phyloP scores from a whole-genome alignment of 23 tunicate genomes.

The Halocynthia aurantium region DNA sequence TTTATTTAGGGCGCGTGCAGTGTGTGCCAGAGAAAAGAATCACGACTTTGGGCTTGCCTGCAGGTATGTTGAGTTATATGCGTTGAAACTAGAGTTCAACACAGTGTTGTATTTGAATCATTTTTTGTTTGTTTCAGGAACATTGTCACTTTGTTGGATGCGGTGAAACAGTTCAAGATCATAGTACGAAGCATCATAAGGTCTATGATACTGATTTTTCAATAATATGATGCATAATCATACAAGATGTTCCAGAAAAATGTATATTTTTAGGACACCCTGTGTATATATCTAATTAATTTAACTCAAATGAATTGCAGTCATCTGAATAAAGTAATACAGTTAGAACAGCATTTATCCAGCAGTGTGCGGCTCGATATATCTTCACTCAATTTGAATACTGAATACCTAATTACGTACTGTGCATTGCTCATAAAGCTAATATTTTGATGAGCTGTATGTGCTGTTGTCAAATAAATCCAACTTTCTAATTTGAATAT shows the following conservation, averaged over 20 bases:
- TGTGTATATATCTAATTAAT: neutral
- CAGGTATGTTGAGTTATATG: constrained; percentile 8
- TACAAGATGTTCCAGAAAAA: no score
- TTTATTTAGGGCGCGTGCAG: constrained; percentile 14
- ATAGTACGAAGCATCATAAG: constrained; percentile 51
- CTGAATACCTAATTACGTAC: no score
- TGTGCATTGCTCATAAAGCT: no score
- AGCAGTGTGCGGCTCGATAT: no score
- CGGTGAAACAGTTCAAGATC: constrained; percentile 46
- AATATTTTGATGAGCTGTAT: no score
- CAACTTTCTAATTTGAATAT: no score
- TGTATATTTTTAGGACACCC: no score
- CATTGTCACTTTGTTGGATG: constrained; percentile 71
- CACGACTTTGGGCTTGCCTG: constrained; percentile 32
- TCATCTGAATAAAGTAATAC: neutral
- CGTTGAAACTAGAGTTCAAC: neutral
- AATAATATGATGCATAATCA: no score
- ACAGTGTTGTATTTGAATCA: neutral
- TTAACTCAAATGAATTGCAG: neutral
- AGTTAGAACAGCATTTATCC: no score
- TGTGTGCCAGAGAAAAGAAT: constrained; percentile 15
- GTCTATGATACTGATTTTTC: constrained; percentile 10
- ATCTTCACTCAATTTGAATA: no score
- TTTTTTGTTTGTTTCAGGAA: constrained; percentile 25
- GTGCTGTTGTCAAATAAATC: no score